Base-by-base conservation (phyloP, 1,140 invertebrate genomes). In the Oryctes rhinoceros region DNA sequence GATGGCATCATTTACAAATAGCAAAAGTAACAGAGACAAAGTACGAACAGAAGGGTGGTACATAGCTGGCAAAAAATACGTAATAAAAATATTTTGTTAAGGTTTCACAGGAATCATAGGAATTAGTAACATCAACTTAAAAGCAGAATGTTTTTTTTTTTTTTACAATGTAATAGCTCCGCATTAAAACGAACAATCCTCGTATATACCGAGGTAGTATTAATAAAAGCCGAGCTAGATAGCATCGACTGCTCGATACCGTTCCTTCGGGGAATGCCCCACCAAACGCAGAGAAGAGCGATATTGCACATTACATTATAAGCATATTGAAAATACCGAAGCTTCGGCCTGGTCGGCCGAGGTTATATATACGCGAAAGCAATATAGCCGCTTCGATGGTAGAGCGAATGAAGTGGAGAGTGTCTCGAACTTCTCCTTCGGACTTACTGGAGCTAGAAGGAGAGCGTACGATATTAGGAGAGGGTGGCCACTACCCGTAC, bases 311-410 rank as follows among this genome's bases (percentile, higher is more conserved):
- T 59, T 59, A 59, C 53, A 18, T 59, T 59, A 59, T 59, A 71
- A 71, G 65, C 65, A 71, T 71, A 71, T 71, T 71, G 65, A 71
- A 71, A 71, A 71, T 71, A 71, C 65, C 65, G 35, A 30, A 71
- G 65, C 35, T 24, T 37, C 39, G 39, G 65, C 11, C 9, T 71
- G 20, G 24, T 24, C 65, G 13, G 65, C 7, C 20, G 3, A 24
- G 13, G 18, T 44, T 44, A 44, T 37, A 37, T 71, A 9, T 35
- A 37, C 24, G 65, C 65, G 75, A 47, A 39, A 76, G 49, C 20
- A 59, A 53, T 71, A 44, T 30, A 37, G 24, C 79, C 7, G 39
- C 39, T 44, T 10, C 39, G 53, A 59, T 59, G 53, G 53, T 59
- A 59, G 53, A 59, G 13, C n/a, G 53, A 59, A 59, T 59, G 53